Conservation (phyloP, 2,797 vertebrate species). For the Sebastiscus tertius region DNA sequence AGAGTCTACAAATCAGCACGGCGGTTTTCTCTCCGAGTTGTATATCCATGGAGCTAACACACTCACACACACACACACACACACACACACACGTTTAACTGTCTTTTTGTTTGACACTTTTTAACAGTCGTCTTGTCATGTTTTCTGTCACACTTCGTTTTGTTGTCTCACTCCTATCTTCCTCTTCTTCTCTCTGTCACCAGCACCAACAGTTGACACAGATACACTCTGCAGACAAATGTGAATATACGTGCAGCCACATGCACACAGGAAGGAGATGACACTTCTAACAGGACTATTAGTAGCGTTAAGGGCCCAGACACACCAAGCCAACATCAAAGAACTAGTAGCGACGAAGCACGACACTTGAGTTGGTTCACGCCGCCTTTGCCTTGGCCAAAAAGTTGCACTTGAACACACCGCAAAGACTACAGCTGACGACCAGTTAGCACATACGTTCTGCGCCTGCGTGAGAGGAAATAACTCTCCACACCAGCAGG, state of each 20-base stretch:
- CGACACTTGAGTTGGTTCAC: too few species aligned
- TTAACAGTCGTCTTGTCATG: not conserved
- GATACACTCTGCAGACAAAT: not conserved
- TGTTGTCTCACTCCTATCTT: conserved; percentile 3
- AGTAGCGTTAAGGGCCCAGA: not conserved
- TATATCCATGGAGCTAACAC: not conserved
- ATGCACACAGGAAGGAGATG: not conserved
- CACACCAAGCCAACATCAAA: too few species aligned
- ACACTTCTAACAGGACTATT: not conserved
- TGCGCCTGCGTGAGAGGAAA: too few species aligned
- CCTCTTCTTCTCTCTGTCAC: not conserved
- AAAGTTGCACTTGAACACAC: too few species aligned
- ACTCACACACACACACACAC: not conserved
- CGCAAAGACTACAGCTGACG: too few species aligned
- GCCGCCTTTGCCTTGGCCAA: rapidly evolving
- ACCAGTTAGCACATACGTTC: too few species aligned
- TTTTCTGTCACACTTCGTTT: not conserved
- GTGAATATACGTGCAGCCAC: not conserved
- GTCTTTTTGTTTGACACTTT: not conserved
- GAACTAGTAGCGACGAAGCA: too few species aligned
- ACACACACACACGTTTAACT: not conserved
- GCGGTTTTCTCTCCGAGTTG: not conserved
- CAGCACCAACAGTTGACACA: not conserved
- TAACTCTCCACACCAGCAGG: too few species aligned
- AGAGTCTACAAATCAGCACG: not conserved